Percentiles rank a stretch among this genome's conserved stretches.
Evolutionary conservation across 2,888 invertebrate genomes (phyloP).

Genomic region (Tenodera sinensis): DNA sequence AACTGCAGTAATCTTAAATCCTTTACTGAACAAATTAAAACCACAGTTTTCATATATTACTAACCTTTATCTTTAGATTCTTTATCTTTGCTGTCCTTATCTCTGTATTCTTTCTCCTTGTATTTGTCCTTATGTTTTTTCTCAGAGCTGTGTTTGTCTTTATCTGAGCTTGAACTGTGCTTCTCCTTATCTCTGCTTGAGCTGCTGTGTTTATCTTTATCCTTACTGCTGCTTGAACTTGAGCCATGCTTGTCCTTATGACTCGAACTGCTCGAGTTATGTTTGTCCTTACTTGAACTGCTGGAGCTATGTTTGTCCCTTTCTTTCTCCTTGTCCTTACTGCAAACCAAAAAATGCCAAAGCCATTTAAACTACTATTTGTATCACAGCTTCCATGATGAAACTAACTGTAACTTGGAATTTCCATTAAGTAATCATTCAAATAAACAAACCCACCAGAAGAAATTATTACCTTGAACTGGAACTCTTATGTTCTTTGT

Average conservation of each 20-base stretch:
- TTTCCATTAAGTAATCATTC: no score
- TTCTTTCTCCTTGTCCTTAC: conserved; percentile 40
- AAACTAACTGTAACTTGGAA: no score
- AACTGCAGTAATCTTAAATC: neutral
- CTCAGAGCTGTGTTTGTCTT: conserved; percentile 42
- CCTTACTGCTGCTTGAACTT: conserved; percentile 37
- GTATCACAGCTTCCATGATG: no score
- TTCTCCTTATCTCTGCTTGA: conserved; percentile 45
- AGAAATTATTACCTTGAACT: conserved; percentile 28
- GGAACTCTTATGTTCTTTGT: conserved; percentile 42
- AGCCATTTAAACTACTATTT: no score
- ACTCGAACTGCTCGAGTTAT: conserved; percentile 36
- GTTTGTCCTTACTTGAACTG: conserved; percentile 39
- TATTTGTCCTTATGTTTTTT: conserved; percentile 25
- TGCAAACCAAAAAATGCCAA: neutral
- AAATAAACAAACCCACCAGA: neutral
- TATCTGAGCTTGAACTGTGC: conserved; percentile 47
- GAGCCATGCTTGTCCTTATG: conserved; percentile 36
- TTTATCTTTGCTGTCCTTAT: neutral
- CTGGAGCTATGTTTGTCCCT: conserved; percentile 33
- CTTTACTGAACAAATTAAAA: no score
- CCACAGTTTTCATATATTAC: neutral
- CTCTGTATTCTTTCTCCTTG: conserved; percentile 14
- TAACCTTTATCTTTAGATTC: conserved; percentile 14
- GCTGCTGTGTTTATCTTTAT: conserved; percentile 43